Evolutionary conservation across 2,888 invertebrate genomes (phyloP), one percentile per base, ranked within the genome.

Genomic region (Hipparchia semele): DNA sequence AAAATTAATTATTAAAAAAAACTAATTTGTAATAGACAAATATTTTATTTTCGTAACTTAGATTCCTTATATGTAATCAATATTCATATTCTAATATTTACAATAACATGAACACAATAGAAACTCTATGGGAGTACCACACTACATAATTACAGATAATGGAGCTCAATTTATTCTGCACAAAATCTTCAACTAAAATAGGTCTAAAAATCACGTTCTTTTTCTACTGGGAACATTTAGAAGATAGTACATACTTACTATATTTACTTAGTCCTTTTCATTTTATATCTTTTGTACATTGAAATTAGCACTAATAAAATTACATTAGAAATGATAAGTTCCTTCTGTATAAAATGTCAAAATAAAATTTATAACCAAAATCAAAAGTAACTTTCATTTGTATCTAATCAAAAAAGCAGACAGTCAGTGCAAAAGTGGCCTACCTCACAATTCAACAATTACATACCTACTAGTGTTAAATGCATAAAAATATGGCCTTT

Each of bases 1-100:
- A 49, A 6, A 49, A 6, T 8, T 6, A 49, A 4, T 12, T 12
- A 12, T 58, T 13, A 72, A 70, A 72, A 73, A 75, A 67, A 75
- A 71, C 5, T 1, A 23, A 33, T 39, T 51, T 56, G 62, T 72
- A 78, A 80, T 80, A 79, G 79, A 80, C 80, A 79, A 80, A 79
- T 80, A 76, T 77, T 78, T 78, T 75, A 77, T 76, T 77, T 65
- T 46, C 70, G 73, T 77, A 78, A 76, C 73, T 68, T 72, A 68
- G 62, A 71, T 51, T 53, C 53, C 53, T 69, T 72, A 73, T 65
- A 65, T 12, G 1, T 54, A 54, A 12, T 54, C 53, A 54, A 49
- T 49, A 68, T 67, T 49, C 51, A 46, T 76, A 72, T 66, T 54
- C 72, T 74, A 76, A 71, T 78, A 78, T 79, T 76, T 79, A 79